A percentile compares a stretch with the other conserved stretches of the same genome.
Evolutionary conservation across 2,113 vertebrate species (phyloP).

Genomic region (Muscicapa adusta): DNA sequence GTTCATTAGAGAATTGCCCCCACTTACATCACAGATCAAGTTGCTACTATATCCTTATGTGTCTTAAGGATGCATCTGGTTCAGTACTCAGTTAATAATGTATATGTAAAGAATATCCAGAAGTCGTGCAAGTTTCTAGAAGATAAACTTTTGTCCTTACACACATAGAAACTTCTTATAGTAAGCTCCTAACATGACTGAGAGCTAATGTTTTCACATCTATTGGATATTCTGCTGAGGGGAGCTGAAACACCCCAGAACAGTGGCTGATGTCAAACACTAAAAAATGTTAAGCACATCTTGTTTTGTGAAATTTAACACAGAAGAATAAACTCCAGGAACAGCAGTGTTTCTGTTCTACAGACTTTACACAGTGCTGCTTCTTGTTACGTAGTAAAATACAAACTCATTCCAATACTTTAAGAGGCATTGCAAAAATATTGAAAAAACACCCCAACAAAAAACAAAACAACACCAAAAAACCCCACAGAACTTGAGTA

Average conservation of each 20-base stretch:
- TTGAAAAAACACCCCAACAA: rapidly evolving
- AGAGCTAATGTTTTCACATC: not conserved
- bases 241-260: not conserved
- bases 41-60: not conserved
- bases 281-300: not conserved
- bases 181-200: not conserved
- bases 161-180: not conserved
- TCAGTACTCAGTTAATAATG: not conserved
- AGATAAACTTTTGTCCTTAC: not conserved
- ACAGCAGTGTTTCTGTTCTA: not conserved
- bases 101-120: not conserved
- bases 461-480: not conserved
- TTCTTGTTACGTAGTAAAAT: not conserved
- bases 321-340: not conserved
- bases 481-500: not conserved
- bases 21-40: not conserved
- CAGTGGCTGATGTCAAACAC: not conserved
- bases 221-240: not conserved
- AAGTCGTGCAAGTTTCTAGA: not conserved
- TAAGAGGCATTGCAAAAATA: not conserved
- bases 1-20: not conserved
- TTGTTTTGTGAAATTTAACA: not conserved
- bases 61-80: not conserved
- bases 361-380: not conserved
- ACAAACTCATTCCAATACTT: not conserved